Evolutionary conservation across 2,888 invertebrate genomes (phyloP).

Genomic region (Desoria tigrina): DNA sequence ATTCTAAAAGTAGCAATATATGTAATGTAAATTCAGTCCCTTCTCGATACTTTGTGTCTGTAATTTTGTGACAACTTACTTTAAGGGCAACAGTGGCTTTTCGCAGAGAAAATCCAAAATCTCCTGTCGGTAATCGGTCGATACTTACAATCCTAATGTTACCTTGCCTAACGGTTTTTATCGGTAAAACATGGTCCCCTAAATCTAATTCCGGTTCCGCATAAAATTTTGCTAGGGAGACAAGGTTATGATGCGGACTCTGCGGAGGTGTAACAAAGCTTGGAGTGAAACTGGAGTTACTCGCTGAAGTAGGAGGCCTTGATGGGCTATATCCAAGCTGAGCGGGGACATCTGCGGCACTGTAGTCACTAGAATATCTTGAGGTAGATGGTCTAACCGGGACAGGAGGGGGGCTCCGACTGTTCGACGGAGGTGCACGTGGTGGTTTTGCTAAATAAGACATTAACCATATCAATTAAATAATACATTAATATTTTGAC

Average conservation of each 20-base stretch:
- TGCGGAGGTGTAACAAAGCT: conserved; percentile 50
- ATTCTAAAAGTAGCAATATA: conserved; percentile 22
- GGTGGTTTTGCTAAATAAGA: conserved; percentile 45
- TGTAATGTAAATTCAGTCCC: conserved; percentile 72
- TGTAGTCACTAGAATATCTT: conserved; percentile 40
- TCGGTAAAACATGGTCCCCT: conserved; percentile 41
- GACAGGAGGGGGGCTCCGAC: conserved; percentile 46
- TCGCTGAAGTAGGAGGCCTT: conserved; percentile 69
- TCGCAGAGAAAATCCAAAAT: conserved; percentile 90
- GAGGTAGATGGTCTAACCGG: conserved; percentile 41
- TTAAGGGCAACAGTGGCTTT: conserved; percentile 70
- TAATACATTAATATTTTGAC: not conserved
- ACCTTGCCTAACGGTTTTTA: conserved; percentile 31
- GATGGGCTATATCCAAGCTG: conserved; percentile 32
- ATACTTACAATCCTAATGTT: conserved; percentile 53
- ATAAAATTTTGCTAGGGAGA: conserved; percentile 49
- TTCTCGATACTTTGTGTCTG: too few species aligned
- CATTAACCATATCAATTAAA: not conserved
- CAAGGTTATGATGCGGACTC: conserved; percentile 48
- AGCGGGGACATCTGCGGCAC: conserved; percentile 14
- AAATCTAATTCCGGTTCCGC: conserved; percentile 48
- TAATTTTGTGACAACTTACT: too few species aligned
- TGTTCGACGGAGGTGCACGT: conserved; percentile 32
- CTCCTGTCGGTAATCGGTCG: conserved; percentile 69
- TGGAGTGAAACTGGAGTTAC: conserved; percentile 68